Evolutionary conservation across 2,797 vertebrate species (phyloP).

Genomic region (Poeciliopsis turneri): DNA sequence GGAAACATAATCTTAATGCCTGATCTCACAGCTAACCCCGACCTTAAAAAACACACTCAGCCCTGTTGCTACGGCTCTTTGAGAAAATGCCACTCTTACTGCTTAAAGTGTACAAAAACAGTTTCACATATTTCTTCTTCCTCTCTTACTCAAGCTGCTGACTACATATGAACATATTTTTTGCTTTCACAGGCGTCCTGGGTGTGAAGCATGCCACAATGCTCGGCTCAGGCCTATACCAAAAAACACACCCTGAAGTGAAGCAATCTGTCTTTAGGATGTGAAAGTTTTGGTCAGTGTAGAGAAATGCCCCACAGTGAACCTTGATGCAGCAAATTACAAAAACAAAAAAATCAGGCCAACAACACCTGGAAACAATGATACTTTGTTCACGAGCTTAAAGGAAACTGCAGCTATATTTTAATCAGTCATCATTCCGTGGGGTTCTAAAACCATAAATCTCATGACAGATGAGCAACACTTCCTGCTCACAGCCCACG

Average conservation of each 20-base stretch:
- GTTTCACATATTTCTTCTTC: slow-evolving; percentile 1
- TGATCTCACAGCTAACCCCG: not conserved
- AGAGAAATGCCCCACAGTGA: slow-evolving; percentile 18
- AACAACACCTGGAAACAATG: slow-evolving; percentile 22
- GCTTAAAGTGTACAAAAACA: not conserved
- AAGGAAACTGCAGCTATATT: slow-evolving; percentile 10
- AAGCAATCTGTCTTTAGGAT: slow-evolving; percentile 30
- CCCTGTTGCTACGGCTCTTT: not conserved
- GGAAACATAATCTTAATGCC: not conserved
- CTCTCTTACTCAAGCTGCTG: slow-evolving; percentile 6
- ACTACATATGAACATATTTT: slow-evolving; percentile 4
- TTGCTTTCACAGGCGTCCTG: slow-evolving; percentile 12
- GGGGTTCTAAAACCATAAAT: slow-evolving; percentile 25
- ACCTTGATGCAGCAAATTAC: not conserved
- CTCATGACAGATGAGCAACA: slow-evolving; percentile 21
- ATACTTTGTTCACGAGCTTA: not conserved
- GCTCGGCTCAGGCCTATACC: not conserved
- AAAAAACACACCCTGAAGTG: slow-evolving; percentile 9
- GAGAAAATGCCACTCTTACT: not conserved
- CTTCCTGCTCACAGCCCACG: slow-evolving; percentile 29
- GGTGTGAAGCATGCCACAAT: slow-evolving; percentile 13
- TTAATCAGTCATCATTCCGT: not conserved
- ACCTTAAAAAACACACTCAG: not conserved
- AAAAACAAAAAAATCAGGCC: slow-evolving; percentile 34
- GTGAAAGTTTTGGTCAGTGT: slow-evolving; percentile 34